Percentiles rank a stretch among this genome's conserved stretches.
These are phyloP conservation scores for Stichodactyla mertensii DNA, from an alignment of 64 coral and sea anemone genomes.

Conservation along the genomic window DNA sequence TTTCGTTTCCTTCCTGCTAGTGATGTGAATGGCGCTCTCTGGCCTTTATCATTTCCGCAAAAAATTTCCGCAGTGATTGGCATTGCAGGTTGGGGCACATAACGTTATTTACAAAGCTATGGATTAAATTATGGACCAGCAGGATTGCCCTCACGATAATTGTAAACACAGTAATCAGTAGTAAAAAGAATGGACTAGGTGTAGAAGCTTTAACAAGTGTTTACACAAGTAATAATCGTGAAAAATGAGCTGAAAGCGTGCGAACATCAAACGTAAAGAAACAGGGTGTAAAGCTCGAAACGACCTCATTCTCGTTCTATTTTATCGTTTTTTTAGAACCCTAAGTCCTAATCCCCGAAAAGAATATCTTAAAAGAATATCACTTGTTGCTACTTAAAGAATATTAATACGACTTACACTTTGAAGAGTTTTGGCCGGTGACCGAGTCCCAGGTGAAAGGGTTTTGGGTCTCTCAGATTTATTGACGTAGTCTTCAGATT, in stretches of 20 bases:
- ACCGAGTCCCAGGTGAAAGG: neutral
- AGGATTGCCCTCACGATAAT: neutral
- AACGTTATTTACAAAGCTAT: neutral
- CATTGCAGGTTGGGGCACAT: neutral
- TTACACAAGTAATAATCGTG: neutral
- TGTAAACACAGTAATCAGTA: neutral
- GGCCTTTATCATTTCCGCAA: slow-evolving; percentile 1
- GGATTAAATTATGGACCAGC: neutral
- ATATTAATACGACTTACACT: neutral
- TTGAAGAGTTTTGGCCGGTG: slow-evolving; percentile 7
- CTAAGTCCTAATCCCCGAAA: neutral
- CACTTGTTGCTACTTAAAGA: neutral
- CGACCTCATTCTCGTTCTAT: neutral
- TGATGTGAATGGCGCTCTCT: neutral
- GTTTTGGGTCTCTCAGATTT: neutral
- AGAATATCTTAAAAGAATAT: neutral
- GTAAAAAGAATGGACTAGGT: neutral
- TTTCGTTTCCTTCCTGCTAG: neutral
- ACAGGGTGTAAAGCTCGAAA: neutral
- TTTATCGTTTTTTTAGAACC: neutral
- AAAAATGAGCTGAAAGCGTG: neutral
- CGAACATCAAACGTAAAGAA: neutral
- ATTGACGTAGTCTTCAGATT: neutral
- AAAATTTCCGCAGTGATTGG: slow-evolving; percentile 2
- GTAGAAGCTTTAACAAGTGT: neutral